Percentiles rank a stretch among this genome's conserved stretches.
phyloP scores from a whole-genome alignment of 2,888 invertebrate species.

The Tipula lateralis region DNA sequence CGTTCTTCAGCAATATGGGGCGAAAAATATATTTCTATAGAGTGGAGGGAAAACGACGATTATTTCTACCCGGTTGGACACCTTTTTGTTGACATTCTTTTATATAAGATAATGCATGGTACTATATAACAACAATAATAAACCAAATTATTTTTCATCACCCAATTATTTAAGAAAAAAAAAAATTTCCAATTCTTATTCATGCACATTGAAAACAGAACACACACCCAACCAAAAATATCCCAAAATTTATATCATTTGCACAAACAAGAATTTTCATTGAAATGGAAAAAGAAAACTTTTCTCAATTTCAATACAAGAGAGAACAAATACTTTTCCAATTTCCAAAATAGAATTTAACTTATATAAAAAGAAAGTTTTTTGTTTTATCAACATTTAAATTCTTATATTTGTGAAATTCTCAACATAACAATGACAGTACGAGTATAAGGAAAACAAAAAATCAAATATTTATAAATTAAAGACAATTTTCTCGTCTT shows the following conservation, averaged over 20 bases:
- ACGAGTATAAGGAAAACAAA: not conserved
- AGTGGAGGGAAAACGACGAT: not conserved
- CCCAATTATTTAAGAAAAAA: not conserved
- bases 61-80: constrained; percentile 1
- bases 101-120: not conserved
- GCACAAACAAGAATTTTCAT: not conserved
- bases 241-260: not conserved
- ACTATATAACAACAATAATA: not conserved
- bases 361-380: not conserved
- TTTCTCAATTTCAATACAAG: not conserved
- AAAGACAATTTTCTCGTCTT: not conserved
- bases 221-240: not conserved
- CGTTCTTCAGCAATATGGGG: not conserved
- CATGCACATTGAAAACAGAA: not conserved
- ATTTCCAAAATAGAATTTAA: constrained; percentile 11
- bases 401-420: not conserved
- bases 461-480: not conserved
- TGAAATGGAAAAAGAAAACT: not conserved
- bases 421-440: not conserved
- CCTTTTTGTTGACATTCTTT: not conserved
- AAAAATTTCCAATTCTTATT: not conserved
- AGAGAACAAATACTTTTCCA: not conserved
- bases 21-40: not conserved
- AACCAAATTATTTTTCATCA: not conserved
- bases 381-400: constrained; percentile 1